These are phyloP conservation scores for Halcyon senegalensis DNA, from an alignment of 2,113 vertebrate genomes.

Conservation along the genomic window DNA sequence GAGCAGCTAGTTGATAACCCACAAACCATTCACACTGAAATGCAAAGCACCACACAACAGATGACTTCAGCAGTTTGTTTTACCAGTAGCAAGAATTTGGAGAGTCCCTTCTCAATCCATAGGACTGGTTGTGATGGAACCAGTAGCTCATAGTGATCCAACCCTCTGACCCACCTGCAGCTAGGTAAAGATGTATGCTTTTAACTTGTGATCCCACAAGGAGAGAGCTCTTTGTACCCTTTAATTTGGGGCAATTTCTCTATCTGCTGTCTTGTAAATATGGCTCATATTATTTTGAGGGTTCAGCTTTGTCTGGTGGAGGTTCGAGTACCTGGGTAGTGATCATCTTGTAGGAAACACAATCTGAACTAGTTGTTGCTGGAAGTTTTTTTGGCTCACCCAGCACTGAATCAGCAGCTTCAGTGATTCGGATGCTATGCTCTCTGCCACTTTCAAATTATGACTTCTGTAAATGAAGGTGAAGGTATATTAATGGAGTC, in stretches of 20 bases:
- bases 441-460: neutral
- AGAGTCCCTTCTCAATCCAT: neutral
- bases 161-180: neutral
- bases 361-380: neutral
- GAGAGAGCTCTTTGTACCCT: neutral
- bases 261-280: neutral
- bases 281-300: neutral
- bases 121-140: neutral
- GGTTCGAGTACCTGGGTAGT: neutral
- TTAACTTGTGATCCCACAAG: neutral
- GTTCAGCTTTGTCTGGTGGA: neutral
- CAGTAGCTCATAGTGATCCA: neutral
- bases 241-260: neutral
- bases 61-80: neutral
- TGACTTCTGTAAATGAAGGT: neutral
- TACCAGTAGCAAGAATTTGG: neutral
- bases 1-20: neutral
- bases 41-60: neutral
- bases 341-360: neutral
- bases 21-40: neutral
- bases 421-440: neutral
- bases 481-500: neutral
- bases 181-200: neutral
- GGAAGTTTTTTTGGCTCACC: neutral
- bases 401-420: neutral